Evolutionary conservation across 2,797 vertebrate genomes (phyloP).

Genomic region (Emys orbicularis): DNA sequence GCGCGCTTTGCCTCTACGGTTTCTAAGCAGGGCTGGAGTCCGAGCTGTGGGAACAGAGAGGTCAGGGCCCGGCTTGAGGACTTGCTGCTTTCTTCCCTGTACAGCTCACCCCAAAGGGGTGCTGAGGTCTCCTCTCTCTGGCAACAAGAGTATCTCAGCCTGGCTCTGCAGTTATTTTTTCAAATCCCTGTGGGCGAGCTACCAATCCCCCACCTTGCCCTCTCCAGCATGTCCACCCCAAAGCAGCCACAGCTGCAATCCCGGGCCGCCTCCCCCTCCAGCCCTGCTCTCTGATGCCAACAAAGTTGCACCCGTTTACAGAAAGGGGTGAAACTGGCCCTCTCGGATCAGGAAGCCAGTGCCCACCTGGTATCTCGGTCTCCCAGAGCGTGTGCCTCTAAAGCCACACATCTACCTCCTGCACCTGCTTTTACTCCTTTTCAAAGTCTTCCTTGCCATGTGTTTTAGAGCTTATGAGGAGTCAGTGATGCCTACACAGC

Average conservation of each 20-base stretch:
- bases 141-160: too few relatives aligned
- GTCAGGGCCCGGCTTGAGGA: neutral
- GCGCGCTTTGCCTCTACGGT: neutral
- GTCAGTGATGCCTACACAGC: neutral
- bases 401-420: neutral
- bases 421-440: neutral
- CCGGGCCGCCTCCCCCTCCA: neutral
- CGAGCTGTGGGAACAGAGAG: neutral
- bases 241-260: neutral
- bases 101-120: too few relatives aligned
- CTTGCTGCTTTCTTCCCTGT: too few relatives aligned
- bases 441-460: rapidly evolving
- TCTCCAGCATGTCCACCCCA: rapidly evolving
- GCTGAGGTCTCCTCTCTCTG: neutral
- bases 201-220: neutral
- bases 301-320: neutral
- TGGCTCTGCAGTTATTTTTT: neutral
- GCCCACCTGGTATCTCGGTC: neutral
- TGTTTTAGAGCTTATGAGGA: neutral
- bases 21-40: neutral
- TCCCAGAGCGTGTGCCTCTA: neutral
- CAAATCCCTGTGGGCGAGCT: neutral
- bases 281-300: neutral
- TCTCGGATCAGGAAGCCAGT: neutral
- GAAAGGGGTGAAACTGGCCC: neutral